Percentiles rank a stretch among this genome's conserved stretches.
Conservation (phyloP, 2,113 vertebrate species). For the Notothenia rossii region DNA sequence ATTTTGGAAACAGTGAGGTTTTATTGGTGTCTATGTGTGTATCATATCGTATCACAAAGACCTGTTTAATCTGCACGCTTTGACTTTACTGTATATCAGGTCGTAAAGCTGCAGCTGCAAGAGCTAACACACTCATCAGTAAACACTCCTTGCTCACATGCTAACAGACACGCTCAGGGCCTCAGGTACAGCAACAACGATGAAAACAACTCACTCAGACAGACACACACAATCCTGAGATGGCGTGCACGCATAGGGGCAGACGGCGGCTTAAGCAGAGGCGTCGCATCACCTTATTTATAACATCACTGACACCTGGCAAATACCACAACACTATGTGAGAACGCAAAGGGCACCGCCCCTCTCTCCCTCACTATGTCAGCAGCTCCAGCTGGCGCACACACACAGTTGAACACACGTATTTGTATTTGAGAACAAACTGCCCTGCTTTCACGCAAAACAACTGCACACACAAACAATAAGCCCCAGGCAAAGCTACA, state of each 20-base stretch:
- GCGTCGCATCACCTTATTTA: slow-evolving; percentile 67
- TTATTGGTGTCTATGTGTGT: neutral
- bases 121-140: neutral
- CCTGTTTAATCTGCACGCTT: slow-evolving; percentile 21
- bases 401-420: slow-evolving; percentile 27
- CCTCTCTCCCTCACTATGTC: slow-evolving; percentile 35
- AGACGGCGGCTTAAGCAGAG: slow-evolving; percentile 44
- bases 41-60: slow-evolving; percentile 15
- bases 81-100: slow-evolving; percentile 18
- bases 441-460: neutral
- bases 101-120: slow-evolving; percentile 45
- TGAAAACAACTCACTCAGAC: slow-evolving; percentile 6
- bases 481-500: neutral
- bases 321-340: slow-evolving; percentile 81
- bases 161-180: slow-evolving; percentile 14
- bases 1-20: neutral
- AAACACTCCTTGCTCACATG: neutral
- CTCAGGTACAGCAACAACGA: slow-evolving; percentile 23
- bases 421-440: slow-evolving; percentile 41
- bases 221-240: slow-evolving; percentile 12
- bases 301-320: slow-evolving; percentile 72
- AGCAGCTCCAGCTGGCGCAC: slow-evolving; percentile 28
- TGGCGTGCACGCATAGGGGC: slow-evolving; percentile 3
- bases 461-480: slow-evolving; percentile 5
- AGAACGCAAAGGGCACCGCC: slow-evolving; percentile 55